Conservation (phyloP, 2,113 vertebrate genomes). For the Saiga tatarica region DNA sequence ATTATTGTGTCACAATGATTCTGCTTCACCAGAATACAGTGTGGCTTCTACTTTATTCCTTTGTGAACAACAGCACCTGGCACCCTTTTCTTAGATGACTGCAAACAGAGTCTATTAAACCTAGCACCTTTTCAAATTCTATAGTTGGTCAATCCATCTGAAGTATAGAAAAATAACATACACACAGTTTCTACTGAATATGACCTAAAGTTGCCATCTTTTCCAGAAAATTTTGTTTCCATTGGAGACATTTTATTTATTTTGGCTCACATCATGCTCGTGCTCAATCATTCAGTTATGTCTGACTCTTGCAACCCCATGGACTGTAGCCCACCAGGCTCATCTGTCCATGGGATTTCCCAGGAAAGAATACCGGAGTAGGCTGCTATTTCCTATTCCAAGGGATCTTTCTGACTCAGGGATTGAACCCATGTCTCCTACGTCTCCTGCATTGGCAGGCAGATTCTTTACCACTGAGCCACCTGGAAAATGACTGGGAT, state of each 20-base stretch:
- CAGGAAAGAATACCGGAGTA: not conserved
- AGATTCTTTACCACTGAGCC: not conserved
- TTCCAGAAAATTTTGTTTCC: slow-evolving; percentile 28
- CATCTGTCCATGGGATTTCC: not conserved
- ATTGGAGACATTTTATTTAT: slow-evolving; percentile 7
- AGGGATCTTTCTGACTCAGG: not conserved
- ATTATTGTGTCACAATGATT: not conserved
- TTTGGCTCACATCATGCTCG: not conserved
- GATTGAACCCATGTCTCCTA: not conserved
- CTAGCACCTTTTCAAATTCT: not conserved
- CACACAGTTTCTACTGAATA: not conserved
- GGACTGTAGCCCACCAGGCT: not conserved
- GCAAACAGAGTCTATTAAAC: not conserved
- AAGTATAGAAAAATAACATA: not conserved
- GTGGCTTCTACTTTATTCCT: not conserved
- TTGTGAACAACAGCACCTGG: not conserved
- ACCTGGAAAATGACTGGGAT: not conserved
- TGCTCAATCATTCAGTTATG: not conserved
- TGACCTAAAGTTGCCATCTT: not conserved
- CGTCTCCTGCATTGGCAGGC: not conserved
- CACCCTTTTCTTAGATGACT: not conserved
- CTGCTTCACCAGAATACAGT: not conserved
- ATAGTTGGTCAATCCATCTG: not conserved
- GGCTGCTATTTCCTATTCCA: not conserved
- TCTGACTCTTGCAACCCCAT: not conserved